Evolutionary conservation across 64 coral and sea anemone genomes (phyloP).

Genomic region (Cladopsammia gracilis): DNA sequence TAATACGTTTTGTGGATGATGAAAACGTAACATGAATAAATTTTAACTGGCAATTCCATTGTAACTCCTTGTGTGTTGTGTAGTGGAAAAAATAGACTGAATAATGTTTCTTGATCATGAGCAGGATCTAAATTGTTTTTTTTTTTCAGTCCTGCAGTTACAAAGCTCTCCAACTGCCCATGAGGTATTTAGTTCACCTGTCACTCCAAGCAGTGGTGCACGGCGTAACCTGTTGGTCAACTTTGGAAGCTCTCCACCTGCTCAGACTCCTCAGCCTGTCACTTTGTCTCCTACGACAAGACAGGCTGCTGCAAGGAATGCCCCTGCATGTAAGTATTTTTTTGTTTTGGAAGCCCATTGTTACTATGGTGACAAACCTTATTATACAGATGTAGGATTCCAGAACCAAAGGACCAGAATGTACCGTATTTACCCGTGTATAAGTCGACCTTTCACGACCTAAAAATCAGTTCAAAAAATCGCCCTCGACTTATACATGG

Average conservation of each 20-base stretch:
- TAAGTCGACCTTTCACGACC: no score
- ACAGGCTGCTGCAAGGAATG: conserved; percentile 26
- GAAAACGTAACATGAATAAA: background rate
- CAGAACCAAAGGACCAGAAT: background rate
- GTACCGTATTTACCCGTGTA: no score
- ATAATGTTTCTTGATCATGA: background rate
- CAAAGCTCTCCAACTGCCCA: conserved; percentile 65
- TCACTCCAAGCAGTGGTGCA: conserved; percentile 76
- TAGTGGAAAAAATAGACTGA: background rate
- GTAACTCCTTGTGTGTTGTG: no score
- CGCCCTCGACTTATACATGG: no score
- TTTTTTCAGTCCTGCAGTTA: conserved; percentile 43
- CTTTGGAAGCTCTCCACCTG: conserved; percentile 69
- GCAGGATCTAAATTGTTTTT: background rate
- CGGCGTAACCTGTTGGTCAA: conserved; percentile 90
- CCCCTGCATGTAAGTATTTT: conserved; percentile 50
- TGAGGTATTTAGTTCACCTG: conserved; percentile 87
- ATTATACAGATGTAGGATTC: no score
- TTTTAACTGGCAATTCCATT: no score
- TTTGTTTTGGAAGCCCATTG: background rate
- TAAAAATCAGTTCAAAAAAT: no score
- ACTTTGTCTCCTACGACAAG: conserved; percentile 38
- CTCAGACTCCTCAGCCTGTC: conserved; percentile 35
- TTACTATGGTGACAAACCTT: no score
- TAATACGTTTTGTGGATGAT: background rate